These are phyloP conservation scores for Oscheius onirici DNA, from an alignment of 2,888 invertebrate species.

Conservation along the genomic window DNA sequence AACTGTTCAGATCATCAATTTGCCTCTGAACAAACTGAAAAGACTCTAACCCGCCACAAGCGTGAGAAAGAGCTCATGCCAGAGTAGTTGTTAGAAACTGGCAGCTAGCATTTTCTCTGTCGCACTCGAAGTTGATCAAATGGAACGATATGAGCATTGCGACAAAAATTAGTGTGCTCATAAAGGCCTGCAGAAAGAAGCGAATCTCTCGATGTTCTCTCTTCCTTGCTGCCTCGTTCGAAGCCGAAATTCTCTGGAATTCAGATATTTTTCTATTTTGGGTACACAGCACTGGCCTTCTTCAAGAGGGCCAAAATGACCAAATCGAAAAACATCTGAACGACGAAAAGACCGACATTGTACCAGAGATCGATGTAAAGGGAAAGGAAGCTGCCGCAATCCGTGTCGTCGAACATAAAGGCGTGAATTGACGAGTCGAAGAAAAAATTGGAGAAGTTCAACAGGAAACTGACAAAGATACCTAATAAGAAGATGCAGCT, in stretches of 20 bases:
- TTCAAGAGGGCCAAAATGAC: constrained; percentile 1
- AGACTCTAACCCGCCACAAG: constrained; percentile 2
- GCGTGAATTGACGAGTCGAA: background rate
- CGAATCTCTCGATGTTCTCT: constrained; percentile 7
- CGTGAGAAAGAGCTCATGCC: constrained; percentile 3
- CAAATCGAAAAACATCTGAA: background rate
- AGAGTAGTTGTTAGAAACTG: constrained; percentile 4
- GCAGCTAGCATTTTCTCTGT: background rate
- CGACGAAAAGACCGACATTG: constrained; percentile 1
- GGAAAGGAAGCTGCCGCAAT: background rate
- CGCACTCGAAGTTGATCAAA: background rate
- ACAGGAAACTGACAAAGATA: background rate
- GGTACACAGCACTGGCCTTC: background rate
- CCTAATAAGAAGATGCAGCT: background rate
- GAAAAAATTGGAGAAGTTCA: constrained; percentile 8
- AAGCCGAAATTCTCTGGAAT: background rate
- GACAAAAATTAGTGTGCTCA: background rate
- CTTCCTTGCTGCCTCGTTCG: background rate
- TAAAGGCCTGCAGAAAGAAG: constrained; percentile 11
- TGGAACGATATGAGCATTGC: background rate
- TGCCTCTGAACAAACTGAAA: no score
- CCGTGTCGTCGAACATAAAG: background rate
- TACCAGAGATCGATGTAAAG: constrained; percentile 11
- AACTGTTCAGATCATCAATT: background rate
- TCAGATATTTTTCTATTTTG: background rate